These are phyloP conservation scores for Suricata suricatta DNA, from an alignment of 2,113 vertebrate species.

Conservation along the genomic window DNA sequence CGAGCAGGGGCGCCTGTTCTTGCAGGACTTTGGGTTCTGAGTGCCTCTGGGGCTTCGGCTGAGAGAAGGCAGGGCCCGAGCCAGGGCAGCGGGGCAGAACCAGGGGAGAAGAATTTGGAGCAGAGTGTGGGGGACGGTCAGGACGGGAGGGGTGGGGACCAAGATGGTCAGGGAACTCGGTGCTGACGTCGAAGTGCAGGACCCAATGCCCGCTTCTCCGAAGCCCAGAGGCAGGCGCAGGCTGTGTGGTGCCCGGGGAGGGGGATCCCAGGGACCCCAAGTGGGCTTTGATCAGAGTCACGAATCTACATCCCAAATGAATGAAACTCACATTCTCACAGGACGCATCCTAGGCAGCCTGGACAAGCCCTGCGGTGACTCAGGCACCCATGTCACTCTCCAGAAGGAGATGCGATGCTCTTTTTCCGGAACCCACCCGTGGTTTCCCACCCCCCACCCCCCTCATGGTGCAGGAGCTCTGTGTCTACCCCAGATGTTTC, in stretches of 20 bases:
- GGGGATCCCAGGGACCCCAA: not conserved
- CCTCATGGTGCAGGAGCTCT: not conserved
- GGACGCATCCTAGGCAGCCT: not conserved
- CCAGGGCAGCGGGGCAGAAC: not conserved
- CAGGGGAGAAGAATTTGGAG: not conserved
- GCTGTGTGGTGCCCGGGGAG: not conserved
- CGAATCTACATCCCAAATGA: not conserved
- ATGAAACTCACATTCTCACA: not conserved
- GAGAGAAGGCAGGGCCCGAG: not conserved
- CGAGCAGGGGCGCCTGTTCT: fast-evolving
- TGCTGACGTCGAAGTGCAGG: fast-evolving
- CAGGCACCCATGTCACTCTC: not conserved
- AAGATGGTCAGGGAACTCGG: not conserved
- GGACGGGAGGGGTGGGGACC: not conserved
- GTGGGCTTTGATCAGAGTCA: not conserved
- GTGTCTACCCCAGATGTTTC: not conserved
- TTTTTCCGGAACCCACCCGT: not conserved
- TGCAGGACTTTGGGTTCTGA: not conserved
- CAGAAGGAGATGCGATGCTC: not conserved
- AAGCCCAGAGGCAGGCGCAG: not conserved
- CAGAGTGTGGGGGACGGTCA: not conserved
- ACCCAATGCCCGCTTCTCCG: not conserved
- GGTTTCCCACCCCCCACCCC: not conserved
- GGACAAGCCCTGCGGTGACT: not conserved
- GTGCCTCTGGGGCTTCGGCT: not conserved